phyloP scores from a whole-genome alignment of 1,140 invertebrate genomes.

The Panulirus ornatus region DNA sequence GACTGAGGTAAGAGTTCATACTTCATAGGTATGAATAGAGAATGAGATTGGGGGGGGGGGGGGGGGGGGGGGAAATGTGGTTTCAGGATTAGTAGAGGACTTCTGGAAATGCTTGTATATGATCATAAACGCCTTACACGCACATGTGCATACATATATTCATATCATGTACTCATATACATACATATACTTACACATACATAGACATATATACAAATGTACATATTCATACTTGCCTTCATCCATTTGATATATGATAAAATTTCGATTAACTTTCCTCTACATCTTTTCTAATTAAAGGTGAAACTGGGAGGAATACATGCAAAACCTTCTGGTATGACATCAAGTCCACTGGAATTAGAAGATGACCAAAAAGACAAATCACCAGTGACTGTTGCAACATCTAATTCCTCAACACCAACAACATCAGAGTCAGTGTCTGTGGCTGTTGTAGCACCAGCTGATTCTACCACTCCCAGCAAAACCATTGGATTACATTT shows the following conservation, averaged over 20 bases:
- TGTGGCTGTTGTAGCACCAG: not conserved
- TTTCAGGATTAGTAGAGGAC: too few species aligned
- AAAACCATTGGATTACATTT: not conserved
- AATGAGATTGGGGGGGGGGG: too few species aligned
- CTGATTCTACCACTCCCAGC: slow-evolving; percentile 28
- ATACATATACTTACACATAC: too few species aligned
- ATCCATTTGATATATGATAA: not conserved
- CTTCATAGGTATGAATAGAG: too few species aligned
- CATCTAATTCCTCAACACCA: not conserved
- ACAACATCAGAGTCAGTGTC: not conserved
- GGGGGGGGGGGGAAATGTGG: too few species aligned
- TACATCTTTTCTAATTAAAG: not conserved
- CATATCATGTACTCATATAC: too few species aligned
- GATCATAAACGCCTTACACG: too few species aligned
- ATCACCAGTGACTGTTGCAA: not conserved
- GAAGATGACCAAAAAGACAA: not conserved
- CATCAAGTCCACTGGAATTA: not conserved
- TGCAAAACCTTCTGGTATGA: not conserved
- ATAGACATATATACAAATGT: too few species aligned
- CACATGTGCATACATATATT: too few species aligned
- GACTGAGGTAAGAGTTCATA: too few species aligned
- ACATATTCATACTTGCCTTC: too few species aligned
- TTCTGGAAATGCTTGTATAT: too few species aligned
- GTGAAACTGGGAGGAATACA: slow-evolving; percentile 24
- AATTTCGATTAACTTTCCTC: not conserved